phyloP scores from a whole-genome alignment of 2,888 invertebrate species.

The Eupithecia subfuscata region DNA sequence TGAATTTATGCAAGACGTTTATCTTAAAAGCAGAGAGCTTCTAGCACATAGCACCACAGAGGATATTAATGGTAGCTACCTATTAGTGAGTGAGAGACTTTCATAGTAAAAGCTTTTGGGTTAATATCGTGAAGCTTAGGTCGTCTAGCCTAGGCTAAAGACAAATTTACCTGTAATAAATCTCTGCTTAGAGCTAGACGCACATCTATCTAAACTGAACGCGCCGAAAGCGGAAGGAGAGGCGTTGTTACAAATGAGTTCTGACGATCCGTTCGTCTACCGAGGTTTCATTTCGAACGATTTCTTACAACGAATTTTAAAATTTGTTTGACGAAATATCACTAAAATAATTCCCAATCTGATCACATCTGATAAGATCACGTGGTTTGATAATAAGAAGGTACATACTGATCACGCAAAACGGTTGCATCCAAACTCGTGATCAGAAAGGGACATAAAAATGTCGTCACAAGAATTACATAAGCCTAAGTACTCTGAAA shows the following conservation, averaged over 20 bases:
- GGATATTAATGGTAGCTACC: background rate
- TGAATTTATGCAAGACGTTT: conserved; percentile 12
- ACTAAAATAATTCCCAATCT: background rate
- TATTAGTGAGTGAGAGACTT: background rate
- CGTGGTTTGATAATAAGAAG: background rate
- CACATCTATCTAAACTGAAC: background rate
- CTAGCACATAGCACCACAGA: background rate
- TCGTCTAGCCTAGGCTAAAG: background rate
- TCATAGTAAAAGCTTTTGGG: conserved; percentile 12
- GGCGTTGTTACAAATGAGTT: background rate
- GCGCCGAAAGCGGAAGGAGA: background rate
- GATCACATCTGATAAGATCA: background rate
- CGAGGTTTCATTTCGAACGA: background rate
- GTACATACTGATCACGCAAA: background rate
- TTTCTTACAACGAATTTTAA: background rate
- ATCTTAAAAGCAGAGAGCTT: conserved; percentile 14
- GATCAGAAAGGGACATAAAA: background rate
- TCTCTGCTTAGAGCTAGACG: background rate
- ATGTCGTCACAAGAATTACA: background rate
- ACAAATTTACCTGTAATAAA: background rate
- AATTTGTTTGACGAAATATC: background rate
- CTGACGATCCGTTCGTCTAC: background rate
- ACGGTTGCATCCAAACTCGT: background rate
- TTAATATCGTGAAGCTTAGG: background rate
- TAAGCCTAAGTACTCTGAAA: background rate